Base-by-base conservation (phyloP, 1,140 invertebrate genomes). In the Microplitis demolitor region DNA sequence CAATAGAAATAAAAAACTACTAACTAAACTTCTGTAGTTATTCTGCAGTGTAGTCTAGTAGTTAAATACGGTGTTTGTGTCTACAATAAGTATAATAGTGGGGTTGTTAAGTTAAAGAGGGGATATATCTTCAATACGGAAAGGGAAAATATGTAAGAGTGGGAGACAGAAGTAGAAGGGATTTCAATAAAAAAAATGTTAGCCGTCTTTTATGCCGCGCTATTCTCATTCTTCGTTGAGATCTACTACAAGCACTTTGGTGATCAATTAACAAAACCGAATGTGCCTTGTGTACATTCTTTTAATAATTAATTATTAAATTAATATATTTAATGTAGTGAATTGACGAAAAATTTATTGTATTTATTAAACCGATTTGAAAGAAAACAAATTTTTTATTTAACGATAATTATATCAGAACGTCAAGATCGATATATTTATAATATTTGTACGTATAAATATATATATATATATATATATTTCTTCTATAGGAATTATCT, bases 151-250 rank as follows among this genome's bases (percentile, higher is more conserved):
- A 39, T 8, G 35, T 37, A 39, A 9, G n/a, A 50, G 8, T 50
- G 64, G 39, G 39, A 33, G 9, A 24, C 50, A 8, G 4, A 16
- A 66, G 11, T 9, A 45, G 62, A 39, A n/a, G 62, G 62, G 62
- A 39, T 13, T 34, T 31, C 4, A n/a, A 31, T 35, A n/a, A 39
- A 16, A 16, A 45, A 9, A 4, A 4, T 39, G 35, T 34, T 16
- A 11, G 24, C 24, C 4, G 50, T 24, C 66, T 51, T 51, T n/a
- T 24, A 14, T 31, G 56, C 56, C 50, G 6, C 66, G 33, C 37
- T 35, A 45, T 62, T 16, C 39, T 71, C 69, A 71, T 53, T 71
- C 69, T 60, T 71, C 54, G 69, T 71, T 71, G 39, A 71, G 39
- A 51, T 60, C 35, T 71, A n/a, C 37, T 16, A 11, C 8, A 11